Evolutionary conservation across 1,140 invertebrate species (phyloP), one percentile per base, ranked within the genome.

Genomic region (Cotesia vestalis): DNA sequence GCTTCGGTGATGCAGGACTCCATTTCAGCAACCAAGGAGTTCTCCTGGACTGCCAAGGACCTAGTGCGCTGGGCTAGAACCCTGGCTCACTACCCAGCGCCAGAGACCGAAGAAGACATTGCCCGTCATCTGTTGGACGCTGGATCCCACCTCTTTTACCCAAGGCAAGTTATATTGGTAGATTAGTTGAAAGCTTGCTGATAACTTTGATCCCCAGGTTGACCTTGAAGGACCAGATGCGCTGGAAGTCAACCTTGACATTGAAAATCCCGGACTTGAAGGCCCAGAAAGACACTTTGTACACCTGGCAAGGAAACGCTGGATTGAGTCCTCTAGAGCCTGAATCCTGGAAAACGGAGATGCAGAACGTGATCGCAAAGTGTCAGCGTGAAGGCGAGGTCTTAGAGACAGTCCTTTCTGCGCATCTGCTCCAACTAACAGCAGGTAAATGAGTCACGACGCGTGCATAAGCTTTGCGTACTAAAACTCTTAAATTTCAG

Each of bases 341-440:
- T 57, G 81, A 86, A 62, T 74, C 84, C 5, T 87, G 86, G 86
- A 80, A 77, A 62, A 75, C 67, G 35, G 84, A 86, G 40, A 71
- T 85, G 35, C 80, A 84, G 51, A 82, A 78, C 69, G 78, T 80
- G 52, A 78, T 79, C 5, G 72, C 77, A 3, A 81, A 76, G 78
- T 83, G 83, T 59, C 78, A 78, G 0, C 77, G 85, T 59, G 85
- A 86, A 75, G 85, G 86, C 1, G 82, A 86, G 69, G 79, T 80
- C 6, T 75, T 86, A 3, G 75, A 78, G 12, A 77, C 79, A 57
- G 75, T 78, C 34, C 79, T 86, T 63, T 80, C 83, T 6, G 71
- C 78, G 17, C 78, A 85, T 70, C 75, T 86, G 74, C 72, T 86
- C 35, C 78, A 79, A 69, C 79, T 68, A 4, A 66, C 79, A 59